These are phyloP conservation scores for Gobio gobio DNA, from an alignment of 2,113 vertebrate genomes.

Conservation along the genomic window DNA sequence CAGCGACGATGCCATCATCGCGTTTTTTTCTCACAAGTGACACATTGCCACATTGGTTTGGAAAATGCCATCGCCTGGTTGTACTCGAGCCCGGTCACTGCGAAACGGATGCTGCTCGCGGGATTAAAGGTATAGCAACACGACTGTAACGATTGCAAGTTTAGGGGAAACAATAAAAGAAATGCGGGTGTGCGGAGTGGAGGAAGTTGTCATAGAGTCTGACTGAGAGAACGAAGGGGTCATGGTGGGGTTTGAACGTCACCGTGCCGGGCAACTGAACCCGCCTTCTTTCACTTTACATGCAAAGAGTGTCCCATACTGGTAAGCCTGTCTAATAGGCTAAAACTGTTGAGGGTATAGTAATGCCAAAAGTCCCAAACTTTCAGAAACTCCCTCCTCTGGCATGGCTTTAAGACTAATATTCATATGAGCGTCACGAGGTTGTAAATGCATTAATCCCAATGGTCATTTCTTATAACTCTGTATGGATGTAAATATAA, in stretches of 20 bases:
- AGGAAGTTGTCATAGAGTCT: constrained; percentile 50
- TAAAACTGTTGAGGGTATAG: not conserved
- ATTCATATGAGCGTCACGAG: not conserved
- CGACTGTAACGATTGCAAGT: not conserved
- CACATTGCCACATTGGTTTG: constrained; percentile 23
- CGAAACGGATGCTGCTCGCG: not conserved
- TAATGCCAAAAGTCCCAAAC: not conserved
- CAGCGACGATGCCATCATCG: constrained; percentile 35
- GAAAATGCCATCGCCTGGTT: constrained; percentile 23
- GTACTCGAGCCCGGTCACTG: not conserved
- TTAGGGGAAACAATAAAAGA: not conserved
- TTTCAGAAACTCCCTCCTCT: not conserved
- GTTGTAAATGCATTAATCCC: not conserved
- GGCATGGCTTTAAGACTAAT: not conserved
- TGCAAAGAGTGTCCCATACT: constrained; percentile 12
- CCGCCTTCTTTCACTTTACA: constrained; percentile 4
- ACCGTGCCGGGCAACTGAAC: not conserved
- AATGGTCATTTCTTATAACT: not conserved
- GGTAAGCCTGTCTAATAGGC: not conserved
- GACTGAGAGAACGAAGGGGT: constrained; percentile 27
- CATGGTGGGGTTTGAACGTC: constrained; percentile 25
- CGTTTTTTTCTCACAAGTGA: constrained; percentile 45
- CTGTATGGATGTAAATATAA: not conserved
- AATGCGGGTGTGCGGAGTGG: not conserved
- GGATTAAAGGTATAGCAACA: not conserved